These are phyloP conservation scores for Holothuria leucospilota DNA, from an alignment of 53 echinoderm and acorn worm genomes.

Conservation along the genomic window DNA sequence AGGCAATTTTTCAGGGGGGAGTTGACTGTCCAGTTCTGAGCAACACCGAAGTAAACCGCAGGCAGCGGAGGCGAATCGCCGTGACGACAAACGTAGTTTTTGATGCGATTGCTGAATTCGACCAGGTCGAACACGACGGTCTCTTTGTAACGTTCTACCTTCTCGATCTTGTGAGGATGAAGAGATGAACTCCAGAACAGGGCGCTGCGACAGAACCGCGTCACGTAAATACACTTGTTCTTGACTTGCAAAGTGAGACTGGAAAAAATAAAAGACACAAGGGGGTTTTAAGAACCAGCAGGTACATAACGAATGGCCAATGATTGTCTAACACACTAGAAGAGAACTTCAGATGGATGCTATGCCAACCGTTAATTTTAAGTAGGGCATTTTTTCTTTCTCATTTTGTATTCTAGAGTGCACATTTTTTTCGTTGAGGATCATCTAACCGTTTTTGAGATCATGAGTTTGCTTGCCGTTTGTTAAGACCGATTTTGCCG, in stretches of 20 bases:
- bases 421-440: too few relatives aligned
- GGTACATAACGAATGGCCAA: too few relatives aligned
- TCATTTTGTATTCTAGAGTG: too few relatives aligned
- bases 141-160: constrained; percentile 76
- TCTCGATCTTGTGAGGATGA: constrained; percentile 57
- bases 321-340: too few relatives aligned
- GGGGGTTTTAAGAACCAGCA: too few relatives aligned
- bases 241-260: constrained; percentile 79
- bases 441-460: too few relatives aligned
- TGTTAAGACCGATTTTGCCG: too few relatives aligned
- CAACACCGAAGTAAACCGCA: constrained; percentile 93
- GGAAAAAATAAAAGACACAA: constrained; percentile 7
- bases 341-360: too few relatives aligned
- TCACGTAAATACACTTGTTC: constrained; percentile 84
- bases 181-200: constrained; percentile 88
- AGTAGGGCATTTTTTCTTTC: too few relatives aligned
- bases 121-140: constrained; percentile 85
- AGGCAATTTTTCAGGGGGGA: constrained; percentile 83
- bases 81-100: constrained; percentile 70
- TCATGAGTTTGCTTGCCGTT: too few relatives aligned
- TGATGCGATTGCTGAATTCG: constrained; percentile 77
- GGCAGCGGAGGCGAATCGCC: constrained; percentile 72
- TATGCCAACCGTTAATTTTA: too few relatives aligned
- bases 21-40: constrained; percentile 79
- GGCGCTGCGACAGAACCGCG: constrained; percentile 89